These are phyloP conservation scores for Drosophila baimaii DNA, from an alignment of 1,140 invertebrate species.

Conservation along the genomic window DNA sequence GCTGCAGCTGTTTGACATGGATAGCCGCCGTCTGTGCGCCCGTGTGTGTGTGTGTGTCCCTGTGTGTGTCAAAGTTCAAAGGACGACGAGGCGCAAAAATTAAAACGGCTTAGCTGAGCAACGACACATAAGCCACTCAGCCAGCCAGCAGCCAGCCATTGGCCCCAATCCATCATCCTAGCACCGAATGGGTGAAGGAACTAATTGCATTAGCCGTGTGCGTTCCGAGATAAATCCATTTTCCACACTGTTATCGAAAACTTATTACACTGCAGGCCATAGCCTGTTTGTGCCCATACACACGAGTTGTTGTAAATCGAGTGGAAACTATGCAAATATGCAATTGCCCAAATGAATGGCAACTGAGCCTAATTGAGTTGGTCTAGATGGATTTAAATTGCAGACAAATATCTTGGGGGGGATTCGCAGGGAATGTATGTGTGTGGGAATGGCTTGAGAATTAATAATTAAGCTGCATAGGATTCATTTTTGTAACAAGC, in stretches of 20 bases:
- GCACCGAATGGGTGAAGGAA: slow-evolving; percentile 20
- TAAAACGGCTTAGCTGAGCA: slow-evolving; percentile 59
- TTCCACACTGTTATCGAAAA: slow-evolving; percentile 44
- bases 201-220: slow-evolving; percentile 32
- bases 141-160: slow-evolving; percentile 8
- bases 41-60: slow-evolving; percentile 15
- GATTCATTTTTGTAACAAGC: not conserved
- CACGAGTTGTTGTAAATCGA: slow-evolving; percentile 30
- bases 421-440: slow-evolving; percentile 3
- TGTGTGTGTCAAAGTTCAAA: slow-evolving; percentile 63
- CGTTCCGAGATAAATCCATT: slow-evolving; percentile 25
- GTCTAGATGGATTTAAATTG: slow-evolving; percentile 19
- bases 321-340: slow-evolving; percentile 19
- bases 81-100: slow-evolving; percentile 61
- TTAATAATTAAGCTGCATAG: slow-evolving; percentile 20
- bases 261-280: slow-evolving; percentile 29
- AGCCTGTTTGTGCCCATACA: slow-evolving; percentile 2
- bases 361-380: slow-evolving; percentile 33
- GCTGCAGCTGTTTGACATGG: slow-evolving; percentile 44
- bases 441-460: slow-evolving; percentile 1
- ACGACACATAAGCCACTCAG: slow-evolving; percentile 11
- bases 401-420: slow-evolving; percentile 16
- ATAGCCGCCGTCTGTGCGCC: slow-evolving; percentile 3
- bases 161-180: slow-evolving; percentile 35
- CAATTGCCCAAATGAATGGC: slow-evolving; percentile 37